Percentiles rank a stretch among this genome's conserved stretches.
phyloP scores from a whole-genome alignment of 2,888 invertebrate species.

The Nephrotoma flavescens region DNA sequence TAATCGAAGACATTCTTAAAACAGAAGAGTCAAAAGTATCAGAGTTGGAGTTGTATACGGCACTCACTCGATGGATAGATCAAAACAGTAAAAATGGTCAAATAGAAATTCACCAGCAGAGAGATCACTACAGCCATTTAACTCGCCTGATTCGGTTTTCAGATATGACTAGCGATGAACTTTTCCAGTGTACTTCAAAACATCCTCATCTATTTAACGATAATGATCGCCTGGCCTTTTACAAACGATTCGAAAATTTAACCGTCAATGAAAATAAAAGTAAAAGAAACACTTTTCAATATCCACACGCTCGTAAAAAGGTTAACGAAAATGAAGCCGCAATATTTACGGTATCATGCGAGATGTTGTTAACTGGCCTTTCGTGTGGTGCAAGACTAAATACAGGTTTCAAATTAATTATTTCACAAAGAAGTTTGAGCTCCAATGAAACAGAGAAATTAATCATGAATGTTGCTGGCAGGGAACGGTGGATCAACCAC shows the following conservation, averaged over 20 bases:
- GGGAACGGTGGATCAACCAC: too few species aligned
- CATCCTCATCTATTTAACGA: neutral
- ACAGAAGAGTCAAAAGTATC: neutral
- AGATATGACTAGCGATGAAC: neutral
- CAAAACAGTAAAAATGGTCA: neutral
- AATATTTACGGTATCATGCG: neutral
- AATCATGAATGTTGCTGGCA: neutral
- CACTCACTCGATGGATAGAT: neutral
- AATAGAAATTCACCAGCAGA: neutral
- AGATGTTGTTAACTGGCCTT: neutral
- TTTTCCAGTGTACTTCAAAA: neutral
- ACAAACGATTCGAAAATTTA: neutral
- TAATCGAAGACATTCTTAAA: neutral
- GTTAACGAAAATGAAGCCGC: neutral
- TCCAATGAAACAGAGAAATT: neutral
- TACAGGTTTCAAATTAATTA: neutral
- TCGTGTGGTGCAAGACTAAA: neutral
- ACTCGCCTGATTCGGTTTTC: neutral
- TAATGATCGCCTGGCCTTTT: neutral
- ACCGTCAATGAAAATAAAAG: neutral
- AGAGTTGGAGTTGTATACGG: neutral
- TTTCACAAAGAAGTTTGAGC: neutral
- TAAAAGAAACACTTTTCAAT: neutral
- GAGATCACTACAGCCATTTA: neutral
- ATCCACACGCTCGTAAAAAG: neutral